phyloP scores from a whole-genome alignment of 1,140 invertebrate genomes.

The Theocolax elegans region DNA sequence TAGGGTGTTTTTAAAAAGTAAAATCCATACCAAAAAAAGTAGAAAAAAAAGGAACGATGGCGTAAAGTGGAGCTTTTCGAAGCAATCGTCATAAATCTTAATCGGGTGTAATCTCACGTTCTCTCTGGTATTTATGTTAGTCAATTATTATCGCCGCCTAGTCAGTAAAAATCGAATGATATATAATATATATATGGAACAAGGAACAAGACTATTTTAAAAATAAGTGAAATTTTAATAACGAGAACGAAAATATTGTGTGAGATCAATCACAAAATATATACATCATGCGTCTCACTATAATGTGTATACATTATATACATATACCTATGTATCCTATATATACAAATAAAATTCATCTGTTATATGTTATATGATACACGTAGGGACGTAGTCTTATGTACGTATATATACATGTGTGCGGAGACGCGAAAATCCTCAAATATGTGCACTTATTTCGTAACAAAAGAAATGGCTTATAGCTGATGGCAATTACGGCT shows the following conservation, averaged over 20 bases:
- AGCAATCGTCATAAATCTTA: background rate
- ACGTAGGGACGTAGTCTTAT: background rate
- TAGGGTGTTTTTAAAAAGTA: conserved; percentile 7
- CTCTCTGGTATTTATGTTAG: conserved; percentile 24
- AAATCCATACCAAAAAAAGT: too few species aligned
- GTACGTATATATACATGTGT: background rate
- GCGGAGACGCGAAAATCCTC: background rate
- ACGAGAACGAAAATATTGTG: background rate
- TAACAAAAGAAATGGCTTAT: too few species aligned
- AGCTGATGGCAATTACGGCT: background rate
- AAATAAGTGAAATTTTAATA: background rate
- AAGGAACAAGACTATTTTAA: background rate
- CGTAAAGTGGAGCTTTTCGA: background rate
- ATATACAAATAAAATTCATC: background rate
- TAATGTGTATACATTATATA: conserved; percentile 7
- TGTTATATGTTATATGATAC: conserved; percentile 13
- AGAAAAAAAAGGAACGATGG: background rate
- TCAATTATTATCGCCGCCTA: conserved; percentile 32
- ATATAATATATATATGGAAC: background rate
- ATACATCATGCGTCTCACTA: background rate
- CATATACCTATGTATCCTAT: too few species aligned
- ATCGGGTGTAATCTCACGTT: conserved; percentile 10
- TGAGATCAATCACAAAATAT: background rate
- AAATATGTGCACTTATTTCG: background rate
- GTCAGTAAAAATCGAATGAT: background rate